Conservation (phyloP, 2,797 vertebrate genomes). For the Sciurus carolinensis region DNA sequence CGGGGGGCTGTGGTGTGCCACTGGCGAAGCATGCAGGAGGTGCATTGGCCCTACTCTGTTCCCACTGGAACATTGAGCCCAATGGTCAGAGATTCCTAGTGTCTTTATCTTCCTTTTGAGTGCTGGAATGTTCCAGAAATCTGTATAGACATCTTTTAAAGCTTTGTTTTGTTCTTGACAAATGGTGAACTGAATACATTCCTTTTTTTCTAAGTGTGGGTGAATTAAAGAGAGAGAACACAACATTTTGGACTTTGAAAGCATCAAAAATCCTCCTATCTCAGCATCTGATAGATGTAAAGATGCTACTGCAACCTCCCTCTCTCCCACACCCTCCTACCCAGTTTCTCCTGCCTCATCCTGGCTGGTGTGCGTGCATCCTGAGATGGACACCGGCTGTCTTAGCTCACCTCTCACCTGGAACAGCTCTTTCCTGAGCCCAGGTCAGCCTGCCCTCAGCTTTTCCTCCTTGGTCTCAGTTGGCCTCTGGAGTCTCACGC, state of each 20-base stretch:
- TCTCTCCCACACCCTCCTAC: not conserved
- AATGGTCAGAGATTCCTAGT: not conserved
- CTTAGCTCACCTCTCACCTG: not conserved
- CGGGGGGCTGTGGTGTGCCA: not conserved
- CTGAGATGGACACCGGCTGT: not conserved
- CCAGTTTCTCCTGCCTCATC: not conserved
- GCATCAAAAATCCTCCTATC: not conserved
- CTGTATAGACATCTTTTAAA: not conserved
- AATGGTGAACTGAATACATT: not conserved
- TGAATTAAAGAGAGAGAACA: constrained; percentile 31
- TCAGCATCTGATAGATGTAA: not conserved
- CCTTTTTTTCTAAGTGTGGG: not conserved
- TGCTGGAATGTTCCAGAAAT: constrained; percentile 27
- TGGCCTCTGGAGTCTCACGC: not conserved
- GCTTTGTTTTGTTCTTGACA: not conserved
- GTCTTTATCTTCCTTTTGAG: not conserved
- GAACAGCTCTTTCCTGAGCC: not conserved
- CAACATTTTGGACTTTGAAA: not conserved
- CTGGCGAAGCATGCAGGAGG: not conserved
- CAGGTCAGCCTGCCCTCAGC: not conserved
- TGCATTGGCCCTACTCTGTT: not conserved
- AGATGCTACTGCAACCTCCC: not conserved
- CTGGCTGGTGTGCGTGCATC: not conserved
- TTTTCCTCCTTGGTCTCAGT: not conserved
- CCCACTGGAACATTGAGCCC: not conserved